Conservation (phyloP, 2,888 invertebrate genomes). For the Chrysina gloriosa region DNA sequence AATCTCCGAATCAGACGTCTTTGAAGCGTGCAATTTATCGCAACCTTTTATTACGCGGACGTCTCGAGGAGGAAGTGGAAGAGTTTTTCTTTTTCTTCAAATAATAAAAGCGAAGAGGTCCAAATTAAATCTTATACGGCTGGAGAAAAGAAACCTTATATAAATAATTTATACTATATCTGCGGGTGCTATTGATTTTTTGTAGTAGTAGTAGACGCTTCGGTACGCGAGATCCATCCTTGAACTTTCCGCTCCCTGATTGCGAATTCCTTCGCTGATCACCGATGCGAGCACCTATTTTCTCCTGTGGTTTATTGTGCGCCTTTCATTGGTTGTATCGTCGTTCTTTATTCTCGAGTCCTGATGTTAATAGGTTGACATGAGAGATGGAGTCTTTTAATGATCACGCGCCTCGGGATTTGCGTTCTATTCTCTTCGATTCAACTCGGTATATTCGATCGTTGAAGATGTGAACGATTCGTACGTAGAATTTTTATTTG, state of each 20-base stretch:
- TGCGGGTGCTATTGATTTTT: slow-evolving; percentile 33
- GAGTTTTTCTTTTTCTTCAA: too few relatives aligned
- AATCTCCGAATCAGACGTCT: neutral
- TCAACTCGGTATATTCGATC: too few relatives aligned
- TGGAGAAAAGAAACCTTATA: slow-evolving; percentile 27
- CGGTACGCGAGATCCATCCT: slow-evolving; percentile 18
- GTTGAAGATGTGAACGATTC: too few relatives aligned
- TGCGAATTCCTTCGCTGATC: slow-evolving; percentile 40
- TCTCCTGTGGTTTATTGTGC: slow-evolving; percentile 38
- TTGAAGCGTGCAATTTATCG: neutral
- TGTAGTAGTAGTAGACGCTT: slow-evolving; percentile 11
- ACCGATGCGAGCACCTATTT: slow-evolving; percentile 35
- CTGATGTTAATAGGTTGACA: slow-evolving; percentile 26
- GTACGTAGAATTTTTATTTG: too few relatives aligned
- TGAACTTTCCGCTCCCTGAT: slow-evolving; percentile 33
- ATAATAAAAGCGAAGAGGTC: slow-evolving; percentile 14
- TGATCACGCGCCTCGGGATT: slow-evolving; percentile 2
- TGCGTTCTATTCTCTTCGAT: too few relatives aligned
- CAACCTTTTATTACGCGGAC: neutral
- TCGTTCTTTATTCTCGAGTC: slow-evolving; percentile 10
- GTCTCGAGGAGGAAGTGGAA: neutral
- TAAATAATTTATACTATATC: slow-evolving; percentile 37
- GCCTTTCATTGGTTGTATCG: slow-evolving; percentile 34
- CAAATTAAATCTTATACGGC: slow-evolving; percentile 25
- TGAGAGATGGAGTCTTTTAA: slow-evolving; percentile 14